Conservation (phyloP, 2,888 invertebrate species). For the Drosophila tanythrix region DNA sequence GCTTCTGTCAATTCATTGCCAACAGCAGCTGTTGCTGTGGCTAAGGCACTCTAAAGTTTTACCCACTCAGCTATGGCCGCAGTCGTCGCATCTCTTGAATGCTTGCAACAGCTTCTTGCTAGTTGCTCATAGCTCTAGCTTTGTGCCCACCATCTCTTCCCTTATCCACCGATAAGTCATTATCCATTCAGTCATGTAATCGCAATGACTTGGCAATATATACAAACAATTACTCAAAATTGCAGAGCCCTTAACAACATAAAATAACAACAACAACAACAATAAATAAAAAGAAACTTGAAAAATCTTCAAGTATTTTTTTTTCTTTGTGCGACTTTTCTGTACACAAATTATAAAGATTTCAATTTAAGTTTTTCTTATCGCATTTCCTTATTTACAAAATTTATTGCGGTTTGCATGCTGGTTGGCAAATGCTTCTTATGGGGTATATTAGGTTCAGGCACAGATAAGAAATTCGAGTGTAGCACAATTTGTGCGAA, state of each 20-base stretch:
- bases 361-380: conserved; percentile 13
- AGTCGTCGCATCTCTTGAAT: conserved; percentile 60
- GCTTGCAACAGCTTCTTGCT: conserved; percentile 17
- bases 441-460: background rate
- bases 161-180: conserved; percentile 1
- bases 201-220: conserved; percentile 53
- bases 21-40: conserved; percentile 42
- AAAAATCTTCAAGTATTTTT: conserved; percentile 9
- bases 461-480: background rate
- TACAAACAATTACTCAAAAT: conserved; percentile 55
- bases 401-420: background rate
- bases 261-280: background rate
- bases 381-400: conserved; percentile 8
- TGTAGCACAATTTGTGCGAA: background rate
- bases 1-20: conserved; percentile 40
- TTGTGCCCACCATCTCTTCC: background rate
- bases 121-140: background rate
- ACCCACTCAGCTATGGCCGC: conserved; percentile 28
- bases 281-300: conserved; percentile 2
- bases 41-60: conserved; percentile 28
- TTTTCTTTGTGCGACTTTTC: conserved; percentile 1
- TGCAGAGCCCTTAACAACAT: conserved; percentile 26
- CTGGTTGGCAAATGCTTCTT: background rate
- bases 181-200: conserved; percentile 53
- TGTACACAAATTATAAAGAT: conserved; percentile 6